phyloP scores from a whole-genome alignment of 2,888 invertebrate genomes.

The Onthophagus sagittarius region DNA sequence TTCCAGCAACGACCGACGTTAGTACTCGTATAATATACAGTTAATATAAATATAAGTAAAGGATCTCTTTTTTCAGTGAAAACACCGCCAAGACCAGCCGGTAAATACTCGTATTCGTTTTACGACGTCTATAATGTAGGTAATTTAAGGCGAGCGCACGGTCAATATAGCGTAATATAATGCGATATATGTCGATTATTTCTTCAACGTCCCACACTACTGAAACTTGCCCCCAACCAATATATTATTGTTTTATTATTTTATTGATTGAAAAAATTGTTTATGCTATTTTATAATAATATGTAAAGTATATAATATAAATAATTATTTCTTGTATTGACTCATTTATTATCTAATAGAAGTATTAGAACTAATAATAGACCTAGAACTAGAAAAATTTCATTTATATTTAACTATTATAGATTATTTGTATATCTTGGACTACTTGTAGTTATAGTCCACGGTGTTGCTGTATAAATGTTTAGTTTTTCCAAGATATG shows the following conservation, averaged over 20 bases:
- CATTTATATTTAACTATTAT: no score
- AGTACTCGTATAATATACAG: neutral
- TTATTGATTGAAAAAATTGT: no score
- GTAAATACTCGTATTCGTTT: neutral
- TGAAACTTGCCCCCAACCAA: neutral
- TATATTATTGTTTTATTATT: neutral
- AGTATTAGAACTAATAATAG: no score
- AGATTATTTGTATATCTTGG: no score
- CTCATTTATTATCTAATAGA: no score
- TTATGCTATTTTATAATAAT: no score
- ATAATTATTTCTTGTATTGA: no score
- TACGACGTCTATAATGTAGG: neutral
- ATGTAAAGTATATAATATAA: no score
- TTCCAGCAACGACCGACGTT: neutral
- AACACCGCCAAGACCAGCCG: neutral
- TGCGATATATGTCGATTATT: neutral
- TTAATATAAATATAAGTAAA: neutral
- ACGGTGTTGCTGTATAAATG: no score
- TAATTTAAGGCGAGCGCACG: neutral
- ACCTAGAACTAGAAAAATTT: no score
- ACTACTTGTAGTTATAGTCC: no score
- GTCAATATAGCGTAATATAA: neutral
- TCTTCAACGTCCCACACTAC: neutral
- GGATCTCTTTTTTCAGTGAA: neutral
- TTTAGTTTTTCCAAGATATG: no score